These are phyloP conservation scores for Drosophila differens DNA, from an alignment of 2,888 invertebrate species.

Conservation along the genomic window DNA sequence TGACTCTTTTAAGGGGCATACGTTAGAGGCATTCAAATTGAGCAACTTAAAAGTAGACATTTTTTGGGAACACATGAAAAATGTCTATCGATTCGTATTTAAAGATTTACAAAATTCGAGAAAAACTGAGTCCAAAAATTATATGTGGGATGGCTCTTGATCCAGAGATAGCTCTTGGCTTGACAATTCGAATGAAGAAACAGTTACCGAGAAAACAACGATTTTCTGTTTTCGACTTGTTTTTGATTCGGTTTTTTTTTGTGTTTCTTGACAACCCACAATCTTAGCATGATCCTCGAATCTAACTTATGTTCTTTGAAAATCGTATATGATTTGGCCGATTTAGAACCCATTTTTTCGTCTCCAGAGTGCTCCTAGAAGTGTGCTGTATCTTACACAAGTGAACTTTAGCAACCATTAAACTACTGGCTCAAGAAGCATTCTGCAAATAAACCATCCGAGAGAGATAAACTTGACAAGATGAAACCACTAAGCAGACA, in stretches of 20 bases:
- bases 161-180: background rate
- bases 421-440: background rate
- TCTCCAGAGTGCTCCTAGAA: background rate
- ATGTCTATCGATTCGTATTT: background rate
- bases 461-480: background rate
- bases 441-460: background rate
- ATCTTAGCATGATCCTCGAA: background rate
- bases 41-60: background rate
- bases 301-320: background rate
- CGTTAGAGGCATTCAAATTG: background rate
- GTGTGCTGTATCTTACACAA: background rate
- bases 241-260: background rate
- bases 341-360: background rate
- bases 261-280: no score
- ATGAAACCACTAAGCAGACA: no score
- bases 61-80: background rate
- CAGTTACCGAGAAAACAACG: background rate
- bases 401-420: background rate
- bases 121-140: background rate
- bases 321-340: background rate
- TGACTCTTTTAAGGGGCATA: background rate
- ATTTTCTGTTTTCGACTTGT: background rate
- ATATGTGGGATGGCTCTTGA: background rate
- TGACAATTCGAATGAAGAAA: background rate
- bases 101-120: background rate